phyloP scores from a whole-genome alignment of 2,888 invertebrate species.

The Rhingia campestris region DNA sequence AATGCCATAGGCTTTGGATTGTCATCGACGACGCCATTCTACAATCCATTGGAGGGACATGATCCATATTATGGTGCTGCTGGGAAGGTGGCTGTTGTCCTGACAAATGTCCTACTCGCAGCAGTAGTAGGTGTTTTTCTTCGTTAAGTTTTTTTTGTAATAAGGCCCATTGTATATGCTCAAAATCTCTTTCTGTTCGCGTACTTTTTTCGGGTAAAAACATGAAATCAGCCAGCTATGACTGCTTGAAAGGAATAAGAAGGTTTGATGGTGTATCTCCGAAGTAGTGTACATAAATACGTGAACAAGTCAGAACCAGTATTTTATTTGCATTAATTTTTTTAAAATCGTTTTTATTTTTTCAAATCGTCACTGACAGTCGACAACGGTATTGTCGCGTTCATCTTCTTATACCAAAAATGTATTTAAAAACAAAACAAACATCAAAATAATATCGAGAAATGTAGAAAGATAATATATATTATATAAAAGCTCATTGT shows the following conservation, averaged over 20 bases:
- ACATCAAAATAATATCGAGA: constrained; percentile 3
- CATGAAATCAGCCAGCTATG: too few relatives aligned
- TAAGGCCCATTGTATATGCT: not conserved
- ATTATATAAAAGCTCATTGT: constrained; percentile 24
- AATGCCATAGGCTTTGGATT: constrained; percentile 72
- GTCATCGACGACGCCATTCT: constrained; percentile 76
- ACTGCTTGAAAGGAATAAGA: too few relatives aligned
- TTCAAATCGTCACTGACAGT: constrained; percentile 9
- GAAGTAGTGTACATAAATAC: too few relatives aligned
- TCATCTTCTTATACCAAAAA: constrained; percentile 70
- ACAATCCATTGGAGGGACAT: constrained; percentile 73
- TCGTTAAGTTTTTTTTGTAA: constrained; percentile 30
- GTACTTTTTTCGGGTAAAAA: too few relatives aligned
- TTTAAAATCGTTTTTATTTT: constrained; percentile 41
- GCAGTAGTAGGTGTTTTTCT: constrained; percentile 23
- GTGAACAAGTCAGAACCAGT: constrained; percentile 11
- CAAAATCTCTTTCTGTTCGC: too few relatives aligned
- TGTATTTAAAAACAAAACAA: constrained; percentile 34
- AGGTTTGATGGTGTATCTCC: too few relatives aligned
- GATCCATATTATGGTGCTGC: constrained; percentile 68
- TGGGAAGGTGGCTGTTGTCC: constrained; percentile 17
- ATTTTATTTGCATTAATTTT: constrained; percentile 51
- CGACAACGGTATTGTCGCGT: constrained; percentile 5
- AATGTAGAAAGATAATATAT: constrained; percentile 5
- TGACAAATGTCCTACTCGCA: constrained; percentile 39